These are phyloP conservation scores for Dicaeum eximium DNA, from an alignment of 2,113 vertebrate species.

Conservation along the genomic window DNA sequence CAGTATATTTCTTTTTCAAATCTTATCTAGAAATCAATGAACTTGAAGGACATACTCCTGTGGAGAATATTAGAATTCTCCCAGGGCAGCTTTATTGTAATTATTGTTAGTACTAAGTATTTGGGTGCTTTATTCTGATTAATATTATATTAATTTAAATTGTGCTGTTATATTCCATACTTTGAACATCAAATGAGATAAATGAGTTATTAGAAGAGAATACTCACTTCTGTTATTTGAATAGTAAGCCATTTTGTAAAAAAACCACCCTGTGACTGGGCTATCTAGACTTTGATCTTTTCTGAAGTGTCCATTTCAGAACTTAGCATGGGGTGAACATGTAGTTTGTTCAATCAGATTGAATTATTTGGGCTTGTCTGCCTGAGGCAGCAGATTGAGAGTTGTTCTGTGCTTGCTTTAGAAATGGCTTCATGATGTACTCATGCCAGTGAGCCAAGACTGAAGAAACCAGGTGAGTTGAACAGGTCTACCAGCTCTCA, in stretches of 20 bases:
- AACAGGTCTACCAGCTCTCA: not conserved
- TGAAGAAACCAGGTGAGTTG: not conserved
- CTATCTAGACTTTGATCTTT: not conserved
- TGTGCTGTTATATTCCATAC: not conserved
- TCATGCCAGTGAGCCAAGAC: not conserved
- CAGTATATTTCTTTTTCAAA: not conserved
- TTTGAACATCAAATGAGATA: not conserved
- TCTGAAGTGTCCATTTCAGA: not conserved
- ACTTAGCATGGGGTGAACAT: not conserved
- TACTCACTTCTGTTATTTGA: not conserved
- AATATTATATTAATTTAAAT: not conserved
- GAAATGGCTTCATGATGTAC: fast-evolving
- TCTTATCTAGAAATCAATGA: not conserved
- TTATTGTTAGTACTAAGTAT: not conserved
- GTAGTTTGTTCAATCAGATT: not conserved
- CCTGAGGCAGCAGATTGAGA: not conserved
- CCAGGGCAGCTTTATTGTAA: not conserved
- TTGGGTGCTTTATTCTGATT: not conserved
- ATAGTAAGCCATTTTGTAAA: not conserved
- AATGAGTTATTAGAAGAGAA: not conserved
- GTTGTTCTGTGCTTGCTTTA: not conserved
- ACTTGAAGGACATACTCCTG: not conserved
- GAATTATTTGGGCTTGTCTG: not conserved
- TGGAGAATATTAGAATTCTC: not conserved
- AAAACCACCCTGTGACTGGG: not conserved